A percentile compares a stretch with the other conserved stretches of the same genome.
phyloP scores from a whole-genome alignment of 2,113 vertebrate genomes.

The Probosciger aterrimus region DNA sequence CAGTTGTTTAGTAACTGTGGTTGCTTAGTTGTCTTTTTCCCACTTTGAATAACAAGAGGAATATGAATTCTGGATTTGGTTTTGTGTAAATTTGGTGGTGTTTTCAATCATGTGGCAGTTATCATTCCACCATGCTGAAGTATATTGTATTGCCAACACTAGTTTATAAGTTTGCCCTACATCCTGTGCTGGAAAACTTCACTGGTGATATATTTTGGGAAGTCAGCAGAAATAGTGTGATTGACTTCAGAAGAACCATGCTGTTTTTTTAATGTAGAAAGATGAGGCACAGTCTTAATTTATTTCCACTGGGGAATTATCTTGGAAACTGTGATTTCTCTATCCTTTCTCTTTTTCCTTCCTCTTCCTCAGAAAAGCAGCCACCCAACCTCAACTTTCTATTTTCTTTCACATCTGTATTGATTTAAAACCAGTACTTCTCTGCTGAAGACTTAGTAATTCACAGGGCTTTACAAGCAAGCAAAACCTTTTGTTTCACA shows the following conservation, averaged over 20 bases:
- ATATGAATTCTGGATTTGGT: background rate
- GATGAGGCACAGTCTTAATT: background rate
- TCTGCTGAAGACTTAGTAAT: background rate
- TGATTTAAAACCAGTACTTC: background rate
- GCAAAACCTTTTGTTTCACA: background rate
- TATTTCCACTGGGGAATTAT: background rate
- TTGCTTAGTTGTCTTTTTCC: background rate
- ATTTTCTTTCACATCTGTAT: background rate
- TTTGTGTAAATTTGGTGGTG: background rate
- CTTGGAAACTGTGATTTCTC: background rate
- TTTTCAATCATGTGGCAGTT: background rate
- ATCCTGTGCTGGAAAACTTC: background rate
- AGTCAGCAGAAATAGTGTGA: background rate
- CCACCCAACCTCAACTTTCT: background rate
- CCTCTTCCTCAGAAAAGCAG: background rate
- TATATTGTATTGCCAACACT: background rate
- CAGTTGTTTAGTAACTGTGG: background rate
- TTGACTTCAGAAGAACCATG: background rate
- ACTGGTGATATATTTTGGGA: background rate
- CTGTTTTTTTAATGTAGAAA: background rate
- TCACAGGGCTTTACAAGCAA: background rate
- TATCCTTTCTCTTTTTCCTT: background rate
- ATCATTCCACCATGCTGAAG: background rate
- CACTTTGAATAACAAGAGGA: background rate
- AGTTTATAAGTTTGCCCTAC: background rate